phyloP scores from a whole-genome alignment of 1,140 invertebrate genomes.

The Cherax destructor region DNA sequence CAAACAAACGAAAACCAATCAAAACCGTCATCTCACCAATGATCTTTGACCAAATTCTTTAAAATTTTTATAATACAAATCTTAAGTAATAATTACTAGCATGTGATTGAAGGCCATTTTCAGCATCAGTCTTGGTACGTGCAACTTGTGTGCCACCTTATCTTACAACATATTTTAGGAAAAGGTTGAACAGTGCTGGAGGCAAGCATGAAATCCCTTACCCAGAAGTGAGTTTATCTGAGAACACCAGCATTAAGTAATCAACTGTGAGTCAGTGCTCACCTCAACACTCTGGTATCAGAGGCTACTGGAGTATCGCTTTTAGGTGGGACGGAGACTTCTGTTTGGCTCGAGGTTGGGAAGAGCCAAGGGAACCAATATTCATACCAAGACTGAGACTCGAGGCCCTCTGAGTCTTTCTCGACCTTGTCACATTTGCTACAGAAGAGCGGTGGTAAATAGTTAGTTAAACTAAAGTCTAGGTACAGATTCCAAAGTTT shows the following conservation, averaged over 20 bases:
- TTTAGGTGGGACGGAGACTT: conserved; percentile 78
- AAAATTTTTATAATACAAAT: not conserved
- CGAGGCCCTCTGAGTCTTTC: conserved; percentile 23
- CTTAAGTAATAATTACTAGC: not conserved
- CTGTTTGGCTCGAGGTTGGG: conserved; percentile 78
- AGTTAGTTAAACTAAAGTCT: conserved; percentile 10
- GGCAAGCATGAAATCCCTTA: conserved; percentile 24
- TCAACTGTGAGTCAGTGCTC: conserved; percentile 48
- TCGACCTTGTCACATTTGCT: conserved; percentile 23
- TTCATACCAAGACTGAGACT: conserved; percentile 69
- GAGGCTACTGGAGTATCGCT: conserved; percentile 34
- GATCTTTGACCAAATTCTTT: not conserved
- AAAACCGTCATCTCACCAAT: not conserved
- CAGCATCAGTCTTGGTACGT: conserved; percentile 59
- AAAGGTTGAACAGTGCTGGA: not conserved
- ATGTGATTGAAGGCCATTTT: not conserved
- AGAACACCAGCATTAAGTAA: conserved; percentile 1
- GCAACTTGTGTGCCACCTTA: conserved; percentile 9
- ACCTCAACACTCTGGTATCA: conserved; percentile 56
- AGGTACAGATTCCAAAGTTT: not conserved
- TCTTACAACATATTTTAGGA: not conserved
- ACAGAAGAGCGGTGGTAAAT: conserved; percentile 29
- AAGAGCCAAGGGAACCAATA: conserved; percentile 70
- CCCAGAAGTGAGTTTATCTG: conserved; percentile 8
- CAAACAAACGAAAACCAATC: not conserved